Evolutionary conservation across 2,113 vertebrate genomes (phyloP).

Genomic region (Burhinus oedicnemus): DNA sequence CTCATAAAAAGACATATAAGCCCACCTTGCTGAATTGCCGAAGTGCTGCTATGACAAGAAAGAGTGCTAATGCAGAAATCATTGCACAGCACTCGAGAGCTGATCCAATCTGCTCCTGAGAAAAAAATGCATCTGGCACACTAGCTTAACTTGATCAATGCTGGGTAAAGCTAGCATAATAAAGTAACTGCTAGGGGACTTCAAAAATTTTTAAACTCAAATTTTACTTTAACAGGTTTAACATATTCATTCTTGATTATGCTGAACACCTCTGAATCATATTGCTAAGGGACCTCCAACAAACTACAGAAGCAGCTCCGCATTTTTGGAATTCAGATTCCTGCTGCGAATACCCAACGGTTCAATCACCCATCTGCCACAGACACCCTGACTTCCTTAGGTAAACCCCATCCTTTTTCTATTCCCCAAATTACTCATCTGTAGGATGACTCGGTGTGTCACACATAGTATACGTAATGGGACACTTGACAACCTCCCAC

Average conservation of each 20-base stretch:
- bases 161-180: background rate
- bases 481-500: background rate
- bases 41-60: background rate
- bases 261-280: background rate
- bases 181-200: background rate
- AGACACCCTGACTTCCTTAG: background rate
- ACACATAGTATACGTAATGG: background rate
- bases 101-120: background rate
- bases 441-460: background rate
- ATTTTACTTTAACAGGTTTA: background rate
- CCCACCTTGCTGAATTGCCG: background rate
- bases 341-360: background rate
- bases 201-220: background rate
- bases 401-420: background rate
- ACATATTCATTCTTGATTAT: background rate
- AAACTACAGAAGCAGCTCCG: background rate
- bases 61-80: background rate
- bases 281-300: background rate
- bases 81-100: background rate
- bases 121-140: background rate
- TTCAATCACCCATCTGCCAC: background rate
- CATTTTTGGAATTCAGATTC: background rate
- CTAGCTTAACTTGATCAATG: background rate
- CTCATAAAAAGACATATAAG: background rate
- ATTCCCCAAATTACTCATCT: background rate